These are phyloP conservation scores for Tiphia femorata DNA, from an alignment of 2,888 invertebrate species.

Conservation along the genomic window DNA sequence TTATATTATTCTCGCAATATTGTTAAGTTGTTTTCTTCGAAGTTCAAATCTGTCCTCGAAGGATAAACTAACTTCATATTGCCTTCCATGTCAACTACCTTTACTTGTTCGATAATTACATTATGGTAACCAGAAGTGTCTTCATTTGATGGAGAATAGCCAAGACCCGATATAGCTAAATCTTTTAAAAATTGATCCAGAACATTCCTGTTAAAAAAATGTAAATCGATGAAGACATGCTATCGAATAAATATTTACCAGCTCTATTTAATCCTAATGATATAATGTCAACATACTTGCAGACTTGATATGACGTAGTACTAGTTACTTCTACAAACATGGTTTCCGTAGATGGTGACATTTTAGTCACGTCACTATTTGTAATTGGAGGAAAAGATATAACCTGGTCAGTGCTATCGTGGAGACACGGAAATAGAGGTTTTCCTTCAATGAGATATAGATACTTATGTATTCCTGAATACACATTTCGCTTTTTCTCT, in stretches of 20 bases:
- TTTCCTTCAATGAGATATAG: constrained; percentile 83
- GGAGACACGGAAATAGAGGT: constrained; percentile 79
- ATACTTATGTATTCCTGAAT: constrained; percentile 88
- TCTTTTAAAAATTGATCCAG: constrained; percentile 78
- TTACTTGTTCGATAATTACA: constrained; percentile 77
- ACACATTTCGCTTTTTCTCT: constrained; percentile 85
- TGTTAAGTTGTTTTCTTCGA: constrained; percentile 66
- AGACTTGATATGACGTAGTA: constrained; percentile 74
- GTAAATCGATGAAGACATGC: background rate
- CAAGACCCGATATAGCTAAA: constrained; percentile 73
- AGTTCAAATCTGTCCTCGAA: constrained; percentile 79
- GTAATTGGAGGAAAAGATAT: constrained; percentile 91
- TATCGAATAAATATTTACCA: too few species aligned
- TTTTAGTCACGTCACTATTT: constrained; percentile 86
- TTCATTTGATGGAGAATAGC: constrained; percentile 59
- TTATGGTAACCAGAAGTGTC: constrained; percentile 58
- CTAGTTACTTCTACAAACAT: constrained; percentile 86
- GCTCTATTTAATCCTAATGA: too few species aligned
- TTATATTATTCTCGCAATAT: constrained; percentile 49
- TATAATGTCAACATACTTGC: too few species aligned
- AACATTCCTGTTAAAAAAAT: constrained; percentile 69
- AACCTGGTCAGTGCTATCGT: constrained; percentile 76
- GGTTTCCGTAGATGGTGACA: constrained; percentile 75
- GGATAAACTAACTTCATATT: constrained; percentile 84
- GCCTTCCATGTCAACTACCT: constrained; percentile 78